Evolutionary conservation across 1,140 invertebrate genomes (phyloP), one percentile per base, ranked within the genome.

Genomic region (Rhagoletis zephyria): DNA sequence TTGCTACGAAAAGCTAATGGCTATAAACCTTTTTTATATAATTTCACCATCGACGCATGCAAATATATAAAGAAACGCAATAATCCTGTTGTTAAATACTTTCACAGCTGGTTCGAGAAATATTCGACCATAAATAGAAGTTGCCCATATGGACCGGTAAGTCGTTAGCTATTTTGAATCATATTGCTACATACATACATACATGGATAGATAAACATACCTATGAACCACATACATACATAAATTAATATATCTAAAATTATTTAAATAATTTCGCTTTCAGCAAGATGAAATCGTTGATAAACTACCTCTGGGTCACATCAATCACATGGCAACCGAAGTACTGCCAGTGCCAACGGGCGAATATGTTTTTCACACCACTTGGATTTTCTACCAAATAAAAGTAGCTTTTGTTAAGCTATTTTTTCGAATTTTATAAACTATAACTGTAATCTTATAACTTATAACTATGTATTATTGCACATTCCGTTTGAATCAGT

Each of bases 101-200:
- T 74, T 30, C 45, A 74, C 19, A 14, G 45, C 30, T 42, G 30
- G 1, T 74, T 74, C n/a, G 45, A 74, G 67, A 4, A 40, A 6
- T 74, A 74, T 74, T 74, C 67, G 45, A 74, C 30, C 40, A 30
- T 74, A 30, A 74, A 74, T 74, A n/a, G 40, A 5, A 74, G 19
- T 4, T 74, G 67, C 45, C 67, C 67, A 4, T 63, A 12, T 63
- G 61, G 61, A 63, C 7, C 1, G 10, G 61, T 63, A 63, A 63
- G 61, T 14, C 4, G 9, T 14, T 0, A 60, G 30, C 30, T 56
- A 56, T 56, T 63, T 12, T 16, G 16, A 12, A 12, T 63, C 12
- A 63, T 14, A 14, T n/a, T n/a, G 16, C 61, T 14, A 63, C 61
- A 12, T n/a, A 12, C 16, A 63, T 12, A 63, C 61, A 16, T 60